Percentiles rank a stretch among this genome's conserved stretches.
Conservation (phyloP, 1,140 invertebrate species). For the Fopius arisanus region DNA sequence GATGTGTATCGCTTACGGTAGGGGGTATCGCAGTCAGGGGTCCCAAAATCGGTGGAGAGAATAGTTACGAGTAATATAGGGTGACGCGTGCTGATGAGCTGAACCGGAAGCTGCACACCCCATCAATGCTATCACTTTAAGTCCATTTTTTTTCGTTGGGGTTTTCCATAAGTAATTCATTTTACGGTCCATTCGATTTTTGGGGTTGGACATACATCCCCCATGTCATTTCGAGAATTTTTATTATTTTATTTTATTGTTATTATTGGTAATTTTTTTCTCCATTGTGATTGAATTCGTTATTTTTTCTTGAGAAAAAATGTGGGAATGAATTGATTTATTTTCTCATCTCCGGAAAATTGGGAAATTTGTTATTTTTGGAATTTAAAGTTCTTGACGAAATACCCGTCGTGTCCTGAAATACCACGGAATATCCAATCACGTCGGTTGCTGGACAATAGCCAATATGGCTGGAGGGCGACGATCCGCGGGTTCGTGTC, state of each 20-base stretch:
- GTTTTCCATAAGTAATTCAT: constrained; percentile 16
- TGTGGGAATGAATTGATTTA: too few species aligned
- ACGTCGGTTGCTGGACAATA: constrained; percentile 35
- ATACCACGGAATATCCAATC: constrained; percentile 34
- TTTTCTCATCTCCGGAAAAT: too few species aligned
- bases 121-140: constrained; percentile 38
- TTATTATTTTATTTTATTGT: too few species aligned
- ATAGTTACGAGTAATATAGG: constrained; percentile 58
- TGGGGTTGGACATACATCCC: too few species aligned
- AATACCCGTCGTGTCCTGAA: constrained; percentile 9
- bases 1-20: constrained; percentile 52
- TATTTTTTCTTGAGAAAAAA: too few species aligned
- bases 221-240: too few species aligned
- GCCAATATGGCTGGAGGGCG: constrained; percentile 32
- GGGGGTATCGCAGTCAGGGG: constrained; percentile 47
- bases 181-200: constrained; percentile 15
- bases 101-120: constrained; percentile 50
- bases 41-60: constrained; percentile 51
- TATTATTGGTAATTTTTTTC: neutral
- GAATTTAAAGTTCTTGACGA: neutral
- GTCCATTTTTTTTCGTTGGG: neutral
- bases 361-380: neutral
- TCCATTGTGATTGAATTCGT: neutral
- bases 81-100: constrained; percentile 57
- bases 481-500: constrained; percentile 14